These are phyloP conservation scores for Lithobates pipiens DNA, from an alignment of 2,797 vertebrate genomes.

Conservation along the genomic window DNA sequence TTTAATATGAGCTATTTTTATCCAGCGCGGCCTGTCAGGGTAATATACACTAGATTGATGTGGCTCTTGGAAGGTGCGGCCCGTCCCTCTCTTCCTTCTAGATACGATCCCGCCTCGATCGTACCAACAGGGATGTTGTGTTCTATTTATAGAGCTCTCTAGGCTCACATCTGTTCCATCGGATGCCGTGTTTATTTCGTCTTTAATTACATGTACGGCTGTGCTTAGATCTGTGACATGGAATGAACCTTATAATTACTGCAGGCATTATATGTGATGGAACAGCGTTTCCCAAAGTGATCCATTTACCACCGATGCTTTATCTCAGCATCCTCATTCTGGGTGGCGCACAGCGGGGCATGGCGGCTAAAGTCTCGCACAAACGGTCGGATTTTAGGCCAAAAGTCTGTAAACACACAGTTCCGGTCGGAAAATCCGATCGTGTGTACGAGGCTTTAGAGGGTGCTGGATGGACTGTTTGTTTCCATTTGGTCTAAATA, in stretches of 20 bases:
- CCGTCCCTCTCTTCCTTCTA: constrained; percentile 1
- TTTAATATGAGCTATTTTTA: constrained; percentile 42
- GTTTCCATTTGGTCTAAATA: too few species aligned
- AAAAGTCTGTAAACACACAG: too few species aligned
- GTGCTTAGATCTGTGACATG: background rate
- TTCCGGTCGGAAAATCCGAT: too few species aligned
- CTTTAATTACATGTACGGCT: background rate
- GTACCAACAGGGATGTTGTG: background rate
- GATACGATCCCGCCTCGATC: constrained; percentile 1
- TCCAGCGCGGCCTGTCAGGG: background rate
- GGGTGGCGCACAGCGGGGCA: background rate
- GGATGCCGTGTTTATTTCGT: background rate
- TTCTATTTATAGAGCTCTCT: constrained; percentile 3
- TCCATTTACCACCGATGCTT: background rate
- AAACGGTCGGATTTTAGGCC: too few species aligned
- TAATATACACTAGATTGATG: constrained; percentile 31
- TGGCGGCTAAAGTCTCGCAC: too few species aligned
- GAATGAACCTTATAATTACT: background rate
- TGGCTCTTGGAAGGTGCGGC: constrained; percentile 7
- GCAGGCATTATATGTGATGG: background rate
- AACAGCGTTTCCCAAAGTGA: background rate
- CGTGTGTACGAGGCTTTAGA: too few species aligned
- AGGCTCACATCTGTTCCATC: background rate
- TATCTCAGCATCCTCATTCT: background rate
- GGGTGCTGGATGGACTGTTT: too few species aligned